Conservation (phyloP, 2,888 invertebrate genomes). For the Agonopterix alstromeriana region DNA sequence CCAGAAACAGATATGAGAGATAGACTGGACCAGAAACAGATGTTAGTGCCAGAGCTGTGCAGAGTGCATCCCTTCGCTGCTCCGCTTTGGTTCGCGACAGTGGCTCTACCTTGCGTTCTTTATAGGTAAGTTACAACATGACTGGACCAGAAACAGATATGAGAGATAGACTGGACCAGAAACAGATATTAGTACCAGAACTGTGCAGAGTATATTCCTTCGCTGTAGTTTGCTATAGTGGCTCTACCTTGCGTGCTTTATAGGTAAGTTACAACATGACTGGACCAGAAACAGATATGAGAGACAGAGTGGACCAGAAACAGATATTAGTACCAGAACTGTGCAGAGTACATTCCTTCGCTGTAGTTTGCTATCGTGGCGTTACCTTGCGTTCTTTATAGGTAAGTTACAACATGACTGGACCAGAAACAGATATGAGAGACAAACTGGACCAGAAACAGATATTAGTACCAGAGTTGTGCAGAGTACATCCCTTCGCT, state of each 20-base stretch:
- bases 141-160: not conserved
- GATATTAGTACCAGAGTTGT: constrained; percentile 83
- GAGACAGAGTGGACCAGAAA: too few species aligned
- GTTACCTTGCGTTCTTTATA: constrained; percentile 95
- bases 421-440: too few species aligned
- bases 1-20: constrained; percentile 98
- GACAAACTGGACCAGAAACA: constrained; percentile 89
- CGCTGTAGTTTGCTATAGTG: constrained; percentile 95
- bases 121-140: constrained; percentile 72
- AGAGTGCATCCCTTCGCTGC: too few species aligned
- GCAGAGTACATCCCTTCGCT: constrained; percentile 97
- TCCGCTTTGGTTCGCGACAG: constrained; percentile 96
- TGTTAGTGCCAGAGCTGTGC: too few species aligned
- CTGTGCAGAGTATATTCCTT: constrained; percentile 97
- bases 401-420: too few species aligned
- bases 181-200: constrained; percentile 98
- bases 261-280: too few species aligned
- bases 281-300: too few species aligned
- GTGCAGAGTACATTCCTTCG: constrained; percentile 97
- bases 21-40: constrained; percentile 94
- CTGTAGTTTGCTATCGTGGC: constrained; percentile 96
- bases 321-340: constrained; percentile 98
- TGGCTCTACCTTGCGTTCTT: constrained; percentile 95
- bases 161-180: constrained; percentile 92
- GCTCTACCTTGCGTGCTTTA: too few species aligned